Evolutionary conservation across 2,113 vertebrate species (phyloP), one percentile per base, ranked within the genome.

Genomic region (Syngnathus typhle): DNA sequence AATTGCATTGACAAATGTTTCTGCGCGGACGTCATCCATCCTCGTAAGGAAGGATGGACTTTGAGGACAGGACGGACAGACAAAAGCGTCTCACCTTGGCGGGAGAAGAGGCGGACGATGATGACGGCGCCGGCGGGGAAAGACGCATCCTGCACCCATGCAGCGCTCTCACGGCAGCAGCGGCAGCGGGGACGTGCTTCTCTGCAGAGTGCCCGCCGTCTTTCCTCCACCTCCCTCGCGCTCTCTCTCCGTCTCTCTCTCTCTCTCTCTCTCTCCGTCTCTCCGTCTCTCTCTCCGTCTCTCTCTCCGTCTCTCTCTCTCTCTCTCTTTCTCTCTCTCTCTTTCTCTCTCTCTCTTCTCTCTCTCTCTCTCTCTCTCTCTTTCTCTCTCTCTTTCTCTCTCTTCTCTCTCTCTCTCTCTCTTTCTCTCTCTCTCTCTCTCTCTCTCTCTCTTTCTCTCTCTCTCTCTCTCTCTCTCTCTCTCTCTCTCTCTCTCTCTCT

Each of bases 181-280:
- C 68, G 47, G 64, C 68, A 43, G 64, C 43, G 64, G 65, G 71
- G 77, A 78, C 78, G 76, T 83, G 76, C 84, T 84, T 82, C 81
- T 87, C 89, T 87, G 88, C 89, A 82, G 86, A 88, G 83, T 81
- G 75, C 81, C 81, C 70, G 85, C 82, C 80, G 47, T n/a, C 32
- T 36, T 36, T 54, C 36, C 46, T 51, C 47, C 32, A 7, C 64
- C 64, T 37, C 27, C 13, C 46, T 37, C 63, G 10, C 63, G 21
- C 59, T 21, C 37, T 11, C 59, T 41, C 60, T 23, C 37, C 3
- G 1, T 27, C 63, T 37, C 63, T 10, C 63, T 39, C 59, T 21
- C 37, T 10, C 59, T 39, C 60, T 23, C 37, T 7, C 47, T 19
- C 18, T 51, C 47, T 7, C 6, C n/a, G n/a, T n/a, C n/a, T n/a